Evolutionary conservation across 1,140 invertebrate genomes (phyloP), one percentile per base, ranked within the genome.

Genomic region (Anastrepha obliqua): DNA sequence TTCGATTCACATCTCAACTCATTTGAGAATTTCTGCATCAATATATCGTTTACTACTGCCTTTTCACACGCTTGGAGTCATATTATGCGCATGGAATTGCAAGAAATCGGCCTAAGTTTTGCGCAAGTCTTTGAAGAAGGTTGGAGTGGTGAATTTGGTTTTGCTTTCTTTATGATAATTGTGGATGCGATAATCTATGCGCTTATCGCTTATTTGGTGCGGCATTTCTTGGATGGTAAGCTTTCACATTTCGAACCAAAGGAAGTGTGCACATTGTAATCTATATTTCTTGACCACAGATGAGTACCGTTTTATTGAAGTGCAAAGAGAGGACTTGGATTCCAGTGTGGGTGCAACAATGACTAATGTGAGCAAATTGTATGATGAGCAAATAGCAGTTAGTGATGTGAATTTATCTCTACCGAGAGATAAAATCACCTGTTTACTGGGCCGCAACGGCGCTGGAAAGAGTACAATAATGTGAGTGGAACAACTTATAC

Each of bases 381-480:
- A 94, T 88, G 88, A 85, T 17, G 89, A 89, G 86, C 94, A 94
- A 87, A 89, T 88, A 9, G 96, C 96, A 1, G 94, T 98, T 0
- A 95, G 96, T 65, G 95, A 96, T 88, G 94, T 98, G 2, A 96
- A 94, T 58, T 39, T 92, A 59, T 90, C 90, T n/a, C 92, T 93
- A 65, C 89, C 89, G 1, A 89, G 91, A 20, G 96, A 97, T 89
- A 95, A 96, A 90, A 95, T 96, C 87, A 96, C 96, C 7, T 95
- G 96, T 15, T 93, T 98, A n/a, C 94, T 98, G 11, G 98, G 97
- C 5, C 97, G 96, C 87, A 98, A 97, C 91, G 97, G 97, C 44
- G 97, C 97, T 87, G 97, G 97, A 4, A 97, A 97, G 93, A 97
- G 96, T 65, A 97, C 97, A 78, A 94, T 96, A 90, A 96, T 98